A percentile compares a stretch with the other conserved stretches of the same genome.
These are phyloP conservation scores for Esperia sulphurella DNA, from an alignment of 2,888 invertebrate species.

Conservation along the genomic window DNA sequence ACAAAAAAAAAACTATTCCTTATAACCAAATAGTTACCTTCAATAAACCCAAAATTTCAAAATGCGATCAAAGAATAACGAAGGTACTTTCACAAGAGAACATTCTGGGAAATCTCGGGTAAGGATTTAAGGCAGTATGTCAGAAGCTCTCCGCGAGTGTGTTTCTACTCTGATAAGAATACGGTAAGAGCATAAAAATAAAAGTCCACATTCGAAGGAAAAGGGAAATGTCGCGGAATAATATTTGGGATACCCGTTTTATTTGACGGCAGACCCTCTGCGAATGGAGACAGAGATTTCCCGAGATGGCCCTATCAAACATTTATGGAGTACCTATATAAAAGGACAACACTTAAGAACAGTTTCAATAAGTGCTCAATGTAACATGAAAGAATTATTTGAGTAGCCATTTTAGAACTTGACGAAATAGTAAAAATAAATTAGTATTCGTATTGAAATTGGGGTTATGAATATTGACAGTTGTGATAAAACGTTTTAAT, in stretches of 20 bases:
- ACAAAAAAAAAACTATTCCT: too few species aligned
- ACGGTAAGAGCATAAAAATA: constrained; percentile 78
- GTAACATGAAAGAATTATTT: constrained; percentile 32
- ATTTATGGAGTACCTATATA: constrained; percentile 78
- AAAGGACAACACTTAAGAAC: constrained; percentile 77
- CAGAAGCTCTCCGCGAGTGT: constrained; percentile 68
- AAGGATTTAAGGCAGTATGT: constrained; percentile 72
- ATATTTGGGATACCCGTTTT: constrained; percentile 78
- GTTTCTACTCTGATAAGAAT: constrained; percentile 75
- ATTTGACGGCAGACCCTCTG: constrained; percentile 77
- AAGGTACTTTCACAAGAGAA: constrained; percentile 16
- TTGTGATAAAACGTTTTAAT: constrained; percentile 4
- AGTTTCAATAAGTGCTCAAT: constrained; percentile 73
- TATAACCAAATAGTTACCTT: background rate
- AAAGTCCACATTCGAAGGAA: constrained; percentile 76
- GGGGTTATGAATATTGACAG: background rate
- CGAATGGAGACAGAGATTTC: constrained; percentile 77
- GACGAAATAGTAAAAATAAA: constrained; percentile 3
- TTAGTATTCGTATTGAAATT: background rate
- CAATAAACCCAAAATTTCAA: constrained; percentile 23
- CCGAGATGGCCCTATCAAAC: constrained; percentile 79
- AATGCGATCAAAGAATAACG: constrained; percentile 52
- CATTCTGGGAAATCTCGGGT: constrained; percentile 31
- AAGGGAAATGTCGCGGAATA: constrained; percentile 75
- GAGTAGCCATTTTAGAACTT: too few species aligned